Evolutionary conservation across 2,797 vertebrate species (phyloP).

Genomic region (Rhinatrema bivittatum): DNA sequence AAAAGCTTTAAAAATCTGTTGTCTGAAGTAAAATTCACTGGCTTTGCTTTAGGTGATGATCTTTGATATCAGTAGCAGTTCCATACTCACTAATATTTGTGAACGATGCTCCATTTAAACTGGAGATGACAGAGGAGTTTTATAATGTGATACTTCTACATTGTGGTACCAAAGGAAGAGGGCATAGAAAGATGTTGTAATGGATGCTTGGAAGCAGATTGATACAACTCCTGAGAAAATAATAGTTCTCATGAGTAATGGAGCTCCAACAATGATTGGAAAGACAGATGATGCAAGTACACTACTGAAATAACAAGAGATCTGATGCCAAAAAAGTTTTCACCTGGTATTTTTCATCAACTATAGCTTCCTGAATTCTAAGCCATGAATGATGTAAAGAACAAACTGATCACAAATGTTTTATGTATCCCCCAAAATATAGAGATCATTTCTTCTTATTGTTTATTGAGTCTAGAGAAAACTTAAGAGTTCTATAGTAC

Average conservation of each 20-base stretch:
- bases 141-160: background rate
- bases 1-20: background rate
- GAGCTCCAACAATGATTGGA: background rate
- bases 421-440: too few relatives aligned
- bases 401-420: background rate
- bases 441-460: too few relatives aligned
- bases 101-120: background rate
- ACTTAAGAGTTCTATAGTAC: too few relatives aligned
- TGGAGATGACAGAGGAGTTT: background rate
- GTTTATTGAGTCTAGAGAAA: too few relatives aligned
- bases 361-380: conserved; percentile 11
- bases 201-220: background rate
- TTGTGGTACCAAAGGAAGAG: background rate
- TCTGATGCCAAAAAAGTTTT: conserved; percentile 12
- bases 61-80: background rate
- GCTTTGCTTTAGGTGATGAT: background rate
- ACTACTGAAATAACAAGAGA: conserved; percentile 18
- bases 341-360: background rate
- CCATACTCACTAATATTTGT: background rate
- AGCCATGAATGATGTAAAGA: conserved; percentile 5
- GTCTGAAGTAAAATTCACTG: background rate
- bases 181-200: conserved; percentile 2
- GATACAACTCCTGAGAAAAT: conserved; percentile 13
- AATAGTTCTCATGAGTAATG: conserved; percentile 1
- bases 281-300: conserved; percentile 18